Evolutionary conservation across 2,797 vertebrate genomes (phyloP), one percentile per base, ranked within the genome.

Genomic region (Pseudochirops cupreus): DNA sequence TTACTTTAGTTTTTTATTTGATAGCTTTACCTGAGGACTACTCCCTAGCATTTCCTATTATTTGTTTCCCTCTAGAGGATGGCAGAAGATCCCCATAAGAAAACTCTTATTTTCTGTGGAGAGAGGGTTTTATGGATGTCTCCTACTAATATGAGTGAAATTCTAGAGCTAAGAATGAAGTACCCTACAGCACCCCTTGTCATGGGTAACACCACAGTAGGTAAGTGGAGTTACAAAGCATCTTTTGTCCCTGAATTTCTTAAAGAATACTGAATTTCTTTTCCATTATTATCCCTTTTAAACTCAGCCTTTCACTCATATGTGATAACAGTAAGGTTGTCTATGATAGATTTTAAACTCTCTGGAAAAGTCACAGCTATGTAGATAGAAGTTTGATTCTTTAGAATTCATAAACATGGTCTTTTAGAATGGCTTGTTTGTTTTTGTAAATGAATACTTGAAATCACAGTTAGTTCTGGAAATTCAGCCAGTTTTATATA

Each of bases 141-240:
- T 58, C 99, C 99, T 0, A 98, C 97, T 57, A 98, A 97, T 26
- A 98, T 99, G 97, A 97, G 98, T 2, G 99, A 99, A 92, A 98
- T 99, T 96, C 95, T 99, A 92, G 98, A 99, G 96, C 98, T 99
- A 92, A 99, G 99, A 98, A 74, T 95, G 59, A 96, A 90, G 0
- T 97, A 99, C 96, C 99, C 99, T 0, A 21, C 98, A 95, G 99
- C 99, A 28, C 99, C 99, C 0, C 98, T 99, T 50, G 97, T 99
- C n/a, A 98, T 99, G 98, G 99, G 99, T 55, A 99, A 99, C 98
- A 99, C 99, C 18, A 92, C 96, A 95, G 97, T 99, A 56, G 99
- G 99, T 99, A 96, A 54, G 99, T 97, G 28, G 28, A 92, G 29
- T 24, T 92, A 87, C 52, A 92, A 50, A 3, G 0, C 2, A 16